Evolutionary conservation across 2,797 vertebrate species (phyloP).

Genomic region (Molossus molossus): DNA sequence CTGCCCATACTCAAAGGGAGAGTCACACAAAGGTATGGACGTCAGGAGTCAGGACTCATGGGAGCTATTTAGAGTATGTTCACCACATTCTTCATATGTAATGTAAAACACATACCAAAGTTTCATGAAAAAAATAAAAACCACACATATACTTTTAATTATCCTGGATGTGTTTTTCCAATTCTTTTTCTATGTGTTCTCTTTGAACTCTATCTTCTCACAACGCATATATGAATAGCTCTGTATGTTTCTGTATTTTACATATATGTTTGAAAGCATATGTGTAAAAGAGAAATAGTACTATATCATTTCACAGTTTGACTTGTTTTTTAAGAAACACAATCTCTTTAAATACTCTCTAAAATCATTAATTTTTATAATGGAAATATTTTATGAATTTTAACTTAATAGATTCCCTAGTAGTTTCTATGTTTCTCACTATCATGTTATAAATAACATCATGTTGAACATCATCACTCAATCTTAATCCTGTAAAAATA

Average conservation of each 20-base stretch:
- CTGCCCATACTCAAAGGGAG: neutral
- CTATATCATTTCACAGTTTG: neutral
- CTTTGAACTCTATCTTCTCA: neutral
- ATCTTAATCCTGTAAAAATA: neutral
- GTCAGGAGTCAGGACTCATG: neutral
- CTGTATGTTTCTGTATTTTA: neutral
- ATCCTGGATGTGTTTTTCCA: neutral
- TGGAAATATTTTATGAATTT: neutral
- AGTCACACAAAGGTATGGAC: neutral
- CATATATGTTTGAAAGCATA: neutral
- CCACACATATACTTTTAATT: neutral
- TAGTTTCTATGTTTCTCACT: neutral
- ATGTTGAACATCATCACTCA: neutral
- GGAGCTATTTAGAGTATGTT: neutral
- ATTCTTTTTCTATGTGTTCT: neutral
- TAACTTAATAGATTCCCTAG: neutral
- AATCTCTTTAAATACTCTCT: neutral
- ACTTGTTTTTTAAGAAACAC: neutral
- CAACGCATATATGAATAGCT: neutral
- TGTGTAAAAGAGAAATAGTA: neutral
- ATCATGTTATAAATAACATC: neutral
- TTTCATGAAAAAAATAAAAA: neutral
- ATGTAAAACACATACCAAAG: neutral
- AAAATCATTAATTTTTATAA: slow-evolving; percentile 11
- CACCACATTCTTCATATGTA: neutral